phyloP scores from a whole-genome alignment of 2,797 vertebrate genomes.

The Anguilla megastoma region DNA sequence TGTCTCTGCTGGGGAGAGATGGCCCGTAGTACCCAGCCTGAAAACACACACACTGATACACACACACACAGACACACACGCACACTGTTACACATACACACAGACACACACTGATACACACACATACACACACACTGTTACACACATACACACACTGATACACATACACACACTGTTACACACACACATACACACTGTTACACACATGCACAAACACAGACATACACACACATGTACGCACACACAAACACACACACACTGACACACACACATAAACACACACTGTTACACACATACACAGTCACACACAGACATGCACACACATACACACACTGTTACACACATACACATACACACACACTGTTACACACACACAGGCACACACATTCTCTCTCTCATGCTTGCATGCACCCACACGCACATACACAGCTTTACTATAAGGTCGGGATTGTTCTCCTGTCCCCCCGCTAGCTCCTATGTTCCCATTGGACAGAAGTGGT shows the following conservation, averaged over 20 bases:
- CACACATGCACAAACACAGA: neutral
- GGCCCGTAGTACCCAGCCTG: slow-evolving; percentile 13
- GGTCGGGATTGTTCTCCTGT: neutral
- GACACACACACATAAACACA: neutral
- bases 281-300: neutral
- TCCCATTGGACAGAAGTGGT: neutral
- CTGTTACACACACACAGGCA: neutral
- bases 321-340: neutral
- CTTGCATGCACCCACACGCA: neutral
- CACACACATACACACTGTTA: neutral
- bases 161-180: neutral
- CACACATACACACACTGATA: slow-evolving; percentile 53
- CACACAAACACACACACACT: neutral
- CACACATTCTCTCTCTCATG: neutral
- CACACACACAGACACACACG: slow-evolving; percentile 1
- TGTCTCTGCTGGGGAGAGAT: slow-evolving; percentile 31
- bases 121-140: slow-evolving; percentile 50
- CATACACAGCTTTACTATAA: neutral
- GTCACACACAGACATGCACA: neutral
- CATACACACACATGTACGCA: too few species aligned
- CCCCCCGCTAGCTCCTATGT: neutral
- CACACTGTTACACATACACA: slow-evolving; percentile 26
- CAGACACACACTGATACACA: neutral
- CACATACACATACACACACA: neutral
- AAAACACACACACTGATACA: slow-evolving; percentile 33